A percentile compares a stretch with the other conserved stretches of the same genome.
phyloP scores from a whole-genome alignment of 2,888 invertebrate genomes.

The Orchestes rusci region DNA sequence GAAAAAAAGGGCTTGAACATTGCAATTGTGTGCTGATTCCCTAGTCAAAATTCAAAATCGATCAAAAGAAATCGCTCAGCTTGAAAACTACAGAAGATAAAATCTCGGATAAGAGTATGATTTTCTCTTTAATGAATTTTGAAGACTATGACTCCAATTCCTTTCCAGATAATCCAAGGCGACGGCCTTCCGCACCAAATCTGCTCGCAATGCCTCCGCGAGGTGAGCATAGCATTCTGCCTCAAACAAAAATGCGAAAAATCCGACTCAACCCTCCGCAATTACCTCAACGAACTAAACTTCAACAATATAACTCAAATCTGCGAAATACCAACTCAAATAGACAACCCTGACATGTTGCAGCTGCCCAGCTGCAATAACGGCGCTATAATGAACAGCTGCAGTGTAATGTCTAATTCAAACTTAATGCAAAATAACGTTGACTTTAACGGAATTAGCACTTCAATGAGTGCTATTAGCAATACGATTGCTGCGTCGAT shows the following conservation, averaged over 20 bases:
- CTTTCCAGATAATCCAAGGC: constrained; percentile 38
- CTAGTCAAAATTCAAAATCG: too few species aligned
- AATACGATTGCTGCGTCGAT: constrained; percentile 15
- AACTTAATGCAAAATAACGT: constrained; percentile 9
- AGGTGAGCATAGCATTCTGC: constrained; percentile 38
- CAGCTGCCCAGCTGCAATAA: constrained; percentile 13
- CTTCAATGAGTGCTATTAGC: constrained; percentile 9
- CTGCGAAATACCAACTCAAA: constrained; percentile 10
- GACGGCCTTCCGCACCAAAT: constrained; percentile 42
- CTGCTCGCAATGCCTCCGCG: constrained; percentile 41
- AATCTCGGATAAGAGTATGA: too few species aligned
- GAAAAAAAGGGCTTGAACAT: too few species aligned
- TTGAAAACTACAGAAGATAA: too few species aligned
- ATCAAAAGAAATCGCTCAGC: too few species aligned
- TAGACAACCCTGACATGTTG: not conserved
- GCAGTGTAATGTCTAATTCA: constrained; percentile 12
- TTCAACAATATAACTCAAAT: constrained; percentile 17
- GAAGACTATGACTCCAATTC: not conserved
- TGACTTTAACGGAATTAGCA: constrained; percentile 3
- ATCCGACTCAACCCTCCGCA: constrained; percentile 38
- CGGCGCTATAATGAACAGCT: constrained; percentile 10
- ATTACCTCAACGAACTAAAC: constrained; percentile 35
- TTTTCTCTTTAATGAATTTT: not conserved
- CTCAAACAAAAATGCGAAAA: constrained; percentile 43
- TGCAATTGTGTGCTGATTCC: too few species aligned